Evolutionary conservation across 1,140 invertebrate genomes (phyloP).

Genomic region (Drosophila sp.): DNA sequence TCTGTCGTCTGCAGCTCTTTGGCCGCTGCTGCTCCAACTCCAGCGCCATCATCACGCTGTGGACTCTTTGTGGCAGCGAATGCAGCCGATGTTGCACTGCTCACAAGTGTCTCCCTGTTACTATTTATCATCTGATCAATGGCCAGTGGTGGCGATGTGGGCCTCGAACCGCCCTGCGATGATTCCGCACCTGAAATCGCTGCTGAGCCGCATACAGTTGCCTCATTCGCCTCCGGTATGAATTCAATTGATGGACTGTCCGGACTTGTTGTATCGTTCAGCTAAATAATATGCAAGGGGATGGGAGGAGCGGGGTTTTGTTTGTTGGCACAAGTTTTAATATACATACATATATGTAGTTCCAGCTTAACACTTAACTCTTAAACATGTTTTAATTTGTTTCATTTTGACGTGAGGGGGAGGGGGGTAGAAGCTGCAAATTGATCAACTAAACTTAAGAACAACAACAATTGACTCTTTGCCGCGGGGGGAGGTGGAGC

Average conservation of each 20-base stretch:
- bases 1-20: slow-evolving; percentile 69
- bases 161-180: slow-evolving; percentile 35
- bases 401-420: too few species aligned
- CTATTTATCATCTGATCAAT: slow-evolving; percentile 58
- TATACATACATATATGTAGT: too few species aligned
- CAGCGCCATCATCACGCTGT: slow-evolving; percentile 59
- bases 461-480: background rate
- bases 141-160: slow-evolving; percentile 64
- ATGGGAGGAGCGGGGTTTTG: slow-evolving; percentile 31
- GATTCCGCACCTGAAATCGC: slow-evolving; percentile 29
- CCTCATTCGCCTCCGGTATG: slow-evolving; percentile 72
- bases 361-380: slow-evolving; percentile 21
- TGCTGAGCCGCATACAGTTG: slow-evolving; percentile 15
- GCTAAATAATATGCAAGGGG: slow-evolving; percentile 68
- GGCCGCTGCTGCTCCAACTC: slow-evolving; percentile 10
- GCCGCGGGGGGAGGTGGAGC: too few species aligned
- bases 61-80: slow-evolving; percentile 68
- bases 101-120: slow-evolving; percentile 52
- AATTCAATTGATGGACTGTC: slow-evolving; percentile 81
- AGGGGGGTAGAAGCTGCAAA: slow-evolving; percentile 10
- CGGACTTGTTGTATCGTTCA: slow-evolving; percentile 81
- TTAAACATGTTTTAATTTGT: slow-evolving; percentile 17
- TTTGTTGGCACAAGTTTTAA: slow-evolving; percentile 28
- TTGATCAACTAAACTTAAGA: background rate
- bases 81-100: slow-evolving; percentile 26